Base-by-base conservation (phyloP, 1,140 invertebrate genomes). In the Drosophila kohkoa region DNA sequence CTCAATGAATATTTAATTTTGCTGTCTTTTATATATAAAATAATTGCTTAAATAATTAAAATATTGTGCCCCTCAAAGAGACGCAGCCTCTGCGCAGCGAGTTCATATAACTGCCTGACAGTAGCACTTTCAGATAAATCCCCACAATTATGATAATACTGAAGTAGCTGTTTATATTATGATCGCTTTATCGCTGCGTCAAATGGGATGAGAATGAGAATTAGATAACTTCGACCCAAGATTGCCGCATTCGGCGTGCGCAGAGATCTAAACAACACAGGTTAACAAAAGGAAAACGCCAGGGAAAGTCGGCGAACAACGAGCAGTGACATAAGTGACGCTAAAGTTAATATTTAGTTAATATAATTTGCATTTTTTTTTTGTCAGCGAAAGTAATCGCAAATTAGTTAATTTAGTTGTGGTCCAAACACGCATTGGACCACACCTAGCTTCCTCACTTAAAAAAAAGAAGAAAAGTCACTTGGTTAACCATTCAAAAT, bases 181-280 rank as follows among this genome's bases (percentile, higher is more conserved):
- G 60, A 51, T 63, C 20, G 8, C 38, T 73, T 87, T 87, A 89
- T 87, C 83, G 69, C 83, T 88, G 85, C 85, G 83, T 72, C 85
- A 87, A 83, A 79, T 51, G 72, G 46, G 66, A 83, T 64, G 66
- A 32, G 63, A 54, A 58, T 68, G 72, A 25, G 20, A 25, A 67
- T 87, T 87, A 87, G 83, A 88, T 87, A 87, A 88, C 41, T 82
- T 32, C 64, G 41, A 43, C 43, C 16, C 51, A 28, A 65, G 69
- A 75, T 73, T 87, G 83, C 43, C 83, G 83, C 82, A 85, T 75
- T 66, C 71, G 76, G 71, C 66, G 71, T 67, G 62, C 58, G 54
- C 54, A 77, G 45, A 52, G 60, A 2, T 20, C 49, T 38, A 51
- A 32, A 49, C 30, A 54, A 30, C 10, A 30, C 13, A 30, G 38